These are phyloP conservation scores for Accipiter virgatus DNA, from an alignment of 2,113 vertebrate species.

Conservation along the genomic window DNA sequence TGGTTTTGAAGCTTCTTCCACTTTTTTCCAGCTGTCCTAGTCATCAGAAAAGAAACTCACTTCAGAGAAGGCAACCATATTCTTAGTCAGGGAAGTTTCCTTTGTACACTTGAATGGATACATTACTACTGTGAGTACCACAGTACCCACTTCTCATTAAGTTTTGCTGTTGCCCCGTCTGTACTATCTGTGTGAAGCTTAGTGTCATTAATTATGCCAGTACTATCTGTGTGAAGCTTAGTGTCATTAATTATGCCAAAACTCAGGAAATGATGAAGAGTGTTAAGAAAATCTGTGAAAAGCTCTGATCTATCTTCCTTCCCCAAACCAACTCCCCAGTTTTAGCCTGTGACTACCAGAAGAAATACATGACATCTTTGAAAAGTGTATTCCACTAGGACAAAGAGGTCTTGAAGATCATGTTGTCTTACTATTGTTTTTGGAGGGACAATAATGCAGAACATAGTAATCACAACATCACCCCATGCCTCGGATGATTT, in stretches of 20 bases:
- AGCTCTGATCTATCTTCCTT: background rate
- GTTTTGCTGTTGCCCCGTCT: background rate
- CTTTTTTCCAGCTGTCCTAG: slow-evolving; percentile 31
- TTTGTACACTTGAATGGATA: background rate
- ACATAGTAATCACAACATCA: background rate
- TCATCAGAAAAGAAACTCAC: background rate
- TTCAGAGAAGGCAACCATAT: background rate
- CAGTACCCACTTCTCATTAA: background rate
- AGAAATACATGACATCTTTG: background rate
- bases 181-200: background rate
- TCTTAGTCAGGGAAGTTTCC: background rate
- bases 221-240: background rate
- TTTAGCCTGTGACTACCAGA: background rate
- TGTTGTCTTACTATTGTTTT: background rate
- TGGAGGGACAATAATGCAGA: background rate
- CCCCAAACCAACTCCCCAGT: background rate
- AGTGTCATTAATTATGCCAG: background rate
- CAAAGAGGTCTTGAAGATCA: background rate
- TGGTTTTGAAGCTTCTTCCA: slow-evolving; percentile 43
- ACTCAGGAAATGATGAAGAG: background rate
- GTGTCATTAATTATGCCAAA: background rate
- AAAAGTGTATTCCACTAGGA: background rate
- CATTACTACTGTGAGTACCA: background rate
- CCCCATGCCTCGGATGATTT: background rate
- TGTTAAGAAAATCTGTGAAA: background rate